phyloP scores from a whole-genome alignment of 2,888 invertebrate genomes.

The Sicus ferrugineus region DNA sequence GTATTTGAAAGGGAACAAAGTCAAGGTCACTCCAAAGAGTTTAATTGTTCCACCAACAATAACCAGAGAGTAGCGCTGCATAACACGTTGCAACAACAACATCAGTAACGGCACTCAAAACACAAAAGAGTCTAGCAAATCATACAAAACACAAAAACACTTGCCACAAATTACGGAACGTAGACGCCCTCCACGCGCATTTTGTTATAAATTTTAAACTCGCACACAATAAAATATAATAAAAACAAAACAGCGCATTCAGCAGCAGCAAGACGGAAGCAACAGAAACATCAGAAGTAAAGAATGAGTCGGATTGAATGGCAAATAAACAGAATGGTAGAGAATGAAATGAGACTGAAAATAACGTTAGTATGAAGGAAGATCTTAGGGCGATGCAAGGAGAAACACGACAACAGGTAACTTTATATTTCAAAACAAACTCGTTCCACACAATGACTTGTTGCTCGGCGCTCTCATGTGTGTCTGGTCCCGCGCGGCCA shows the following conservation, averaged over 20 bases:
- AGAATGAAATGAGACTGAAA: too few species aligned
- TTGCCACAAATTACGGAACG: conserved; percentile 28
- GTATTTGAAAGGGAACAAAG: conserved; percentile 58
- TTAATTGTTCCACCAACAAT: conserved; percentile 60
- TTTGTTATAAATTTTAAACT: background rate
- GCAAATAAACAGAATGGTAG: background rate
- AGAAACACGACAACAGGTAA: too few species aligned
- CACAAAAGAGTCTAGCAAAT: conserved; percentile 27
- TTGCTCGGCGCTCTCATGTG: too few species aligned
- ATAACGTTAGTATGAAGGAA: too few species aligned
- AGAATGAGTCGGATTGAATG: conserved; percentile 45
- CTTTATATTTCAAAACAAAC: too few species aligned
- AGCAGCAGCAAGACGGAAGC: too few species aligned
- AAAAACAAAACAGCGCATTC: too few species aligned
- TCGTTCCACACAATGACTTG: too few species aligned
- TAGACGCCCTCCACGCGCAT: conserved; percentile 17
- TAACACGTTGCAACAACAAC: conserved; percentile 14
- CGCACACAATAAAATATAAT: too few species aligned
- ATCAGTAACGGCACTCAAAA: conserved; percentile 2
- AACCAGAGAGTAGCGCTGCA: conserved; percentile 15
- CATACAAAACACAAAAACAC: conserved; percentile 32
- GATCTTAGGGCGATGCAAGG: too few species aligned
- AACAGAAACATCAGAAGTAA: background rate
- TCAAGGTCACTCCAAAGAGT: conserved; percentile 64
- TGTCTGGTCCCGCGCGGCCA: too few species aligned